A percentile compares a stretch with the other conserved stretches of the same genome.
These are phyloP conservation scores for Myotis pilosus DNA, from an alignment of 2,797 vertebrate genomes.

Conservation along the genomic window DNA sequence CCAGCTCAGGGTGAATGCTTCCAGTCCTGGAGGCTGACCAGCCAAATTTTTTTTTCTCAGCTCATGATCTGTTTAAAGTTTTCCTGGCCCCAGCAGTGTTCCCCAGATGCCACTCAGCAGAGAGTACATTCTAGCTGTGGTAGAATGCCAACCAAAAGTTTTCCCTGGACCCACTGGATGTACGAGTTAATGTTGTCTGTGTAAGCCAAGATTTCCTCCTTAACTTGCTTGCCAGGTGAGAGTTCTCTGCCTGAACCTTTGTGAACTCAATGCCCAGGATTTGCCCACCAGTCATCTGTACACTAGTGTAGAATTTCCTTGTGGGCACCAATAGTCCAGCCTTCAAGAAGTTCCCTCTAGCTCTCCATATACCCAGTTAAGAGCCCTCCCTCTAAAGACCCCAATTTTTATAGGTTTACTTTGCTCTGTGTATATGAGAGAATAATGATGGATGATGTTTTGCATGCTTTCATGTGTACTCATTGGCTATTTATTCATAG, in stretches of 20 bases:
- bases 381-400: not conserved
- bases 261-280: not conserved
- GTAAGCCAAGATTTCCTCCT: not conserved
- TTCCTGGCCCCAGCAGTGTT: not conserved
- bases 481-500: not conserved
- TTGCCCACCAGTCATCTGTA: not conserved
- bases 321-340: not conserved
- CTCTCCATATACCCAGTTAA: not conserved
- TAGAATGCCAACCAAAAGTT: not conserved
- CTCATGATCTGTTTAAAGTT: not conserved
- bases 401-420: not conserved
- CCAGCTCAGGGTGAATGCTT: not conserved
- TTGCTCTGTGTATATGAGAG: not conserved
- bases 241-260: not conserved
- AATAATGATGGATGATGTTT: not conserved
- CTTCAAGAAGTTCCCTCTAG: not conserved
- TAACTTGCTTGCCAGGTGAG: not conserved
- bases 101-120: not conserved
- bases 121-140: not conserved
- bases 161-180: accelerated
- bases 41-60: not conserved
- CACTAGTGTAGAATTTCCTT: not conserved
- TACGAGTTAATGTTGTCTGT: not conserved
- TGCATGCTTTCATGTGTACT: not conserved
- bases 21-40: not conserved